Evolutionary conservation across 2,888 invertebrate genomes (phyloP).

Genomic region (Dichetophora obliterata): DNA sequence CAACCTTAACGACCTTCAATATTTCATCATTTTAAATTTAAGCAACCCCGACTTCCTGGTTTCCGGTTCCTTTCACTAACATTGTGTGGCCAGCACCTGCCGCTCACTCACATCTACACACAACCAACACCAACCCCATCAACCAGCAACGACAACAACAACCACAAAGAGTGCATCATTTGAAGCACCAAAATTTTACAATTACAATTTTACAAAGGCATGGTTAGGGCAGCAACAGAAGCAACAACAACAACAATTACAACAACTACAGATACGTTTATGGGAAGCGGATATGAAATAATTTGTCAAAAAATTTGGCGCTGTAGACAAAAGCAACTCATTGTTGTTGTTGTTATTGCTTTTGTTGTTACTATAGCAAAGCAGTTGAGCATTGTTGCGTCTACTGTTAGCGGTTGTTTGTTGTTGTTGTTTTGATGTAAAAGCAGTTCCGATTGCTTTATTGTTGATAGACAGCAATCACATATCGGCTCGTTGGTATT

Average conservation of each 20-base stretch:
- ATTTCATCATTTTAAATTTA: slow-evolving; percentile 43
- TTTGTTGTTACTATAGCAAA: slow-evolving; percentile 1
- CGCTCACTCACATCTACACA: neutral
- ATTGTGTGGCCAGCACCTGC: neutral
- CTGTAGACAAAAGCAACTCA: neutral
- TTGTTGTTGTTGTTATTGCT: neutral
- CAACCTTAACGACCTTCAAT: slow-evolving; percentile 52
- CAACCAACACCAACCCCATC: neutral
- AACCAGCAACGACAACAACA: neutral
- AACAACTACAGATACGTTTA: neutral
- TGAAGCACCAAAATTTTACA: slow-evolving; percentile 15
- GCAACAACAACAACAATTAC: neutral
- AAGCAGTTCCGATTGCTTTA: neutral
- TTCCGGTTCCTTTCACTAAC: neutral
- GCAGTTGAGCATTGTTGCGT: neutral
- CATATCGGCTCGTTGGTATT: neutral
- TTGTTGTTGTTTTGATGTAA: neutral
- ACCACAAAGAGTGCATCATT: neutral
- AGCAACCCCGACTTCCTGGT: neutral
- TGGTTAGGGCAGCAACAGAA: neutral
- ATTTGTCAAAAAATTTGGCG: slow-evolving; percentile 20
- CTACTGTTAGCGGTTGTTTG: neutral
- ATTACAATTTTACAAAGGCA: slow-evolving; percentile 14
- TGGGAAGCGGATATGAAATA: slow-evolving; percentile 13
- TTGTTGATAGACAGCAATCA: slow-evolving; percentile 4